These are phyloP conservation scores for Cetoscarus ocellatus DNA, from an alignment of 2,797 vertebrate genomes.

Conservation along the genomic window DNA sequence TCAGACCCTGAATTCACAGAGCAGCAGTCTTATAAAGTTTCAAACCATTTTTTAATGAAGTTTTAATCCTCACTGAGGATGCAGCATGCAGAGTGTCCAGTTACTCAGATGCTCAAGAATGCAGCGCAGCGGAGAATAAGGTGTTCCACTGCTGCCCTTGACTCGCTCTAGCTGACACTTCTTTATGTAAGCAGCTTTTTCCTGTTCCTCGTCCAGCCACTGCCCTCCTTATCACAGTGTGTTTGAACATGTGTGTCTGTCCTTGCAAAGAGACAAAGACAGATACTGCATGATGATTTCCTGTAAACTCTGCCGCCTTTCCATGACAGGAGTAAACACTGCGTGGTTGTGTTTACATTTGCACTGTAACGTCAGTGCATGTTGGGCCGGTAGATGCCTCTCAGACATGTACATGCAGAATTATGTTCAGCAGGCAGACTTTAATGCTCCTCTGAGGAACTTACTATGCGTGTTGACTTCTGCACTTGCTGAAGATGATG, in stretches of 20 bases:
- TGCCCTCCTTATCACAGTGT: slow-evolving; percentile 47
- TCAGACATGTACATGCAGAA: slow-evolving; percentile 8
- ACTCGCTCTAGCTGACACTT: slow-evolving; percentile 56
- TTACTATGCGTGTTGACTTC: no score
- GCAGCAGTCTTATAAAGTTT: slow-evolving; percentile 12
- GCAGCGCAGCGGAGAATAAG: slow-evolving; percentile 18
- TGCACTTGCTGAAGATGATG: no score
- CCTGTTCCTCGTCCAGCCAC: slow-evolving; percentile 45
- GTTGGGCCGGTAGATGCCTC: slow-evolving; percentile 31
- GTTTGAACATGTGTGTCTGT: slow-evolving; percentile 9
- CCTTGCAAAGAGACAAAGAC: slow-evolving; percentile 2
- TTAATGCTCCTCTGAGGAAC: background rate
- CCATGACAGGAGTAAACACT: slow-evolving; percentile 52
- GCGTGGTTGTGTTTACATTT: slow-evolving; percentile 52
- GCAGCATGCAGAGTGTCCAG: background rate
- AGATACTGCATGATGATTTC: slow-evolving; percentile 2
- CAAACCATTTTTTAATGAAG: slow-evolving; percentile 26
- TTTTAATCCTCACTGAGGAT: slow-evolving; percentile 9
- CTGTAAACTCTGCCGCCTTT: slow-evolving; percentile 28
- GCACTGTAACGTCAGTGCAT: background rate
- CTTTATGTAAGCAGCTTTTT: slow-evolving; percentile 62
- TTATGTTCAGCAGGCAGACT: slow-evolving; percentile 17
- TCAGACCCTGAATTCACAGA: slow-evolving; percentile 20
- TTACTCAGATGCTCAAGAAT: slow-evolving; percentile 2
- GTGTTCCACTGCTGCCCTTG: slow-evolving; percentile 39